A percentile compares a stretch with the other conserved stretches of the same genome.
These are phyloP conservation scores for Sebastes elongatus DNA, from an alignment of 2,797 vertebrate genomes.

Conservation along the genomic window DNA sequence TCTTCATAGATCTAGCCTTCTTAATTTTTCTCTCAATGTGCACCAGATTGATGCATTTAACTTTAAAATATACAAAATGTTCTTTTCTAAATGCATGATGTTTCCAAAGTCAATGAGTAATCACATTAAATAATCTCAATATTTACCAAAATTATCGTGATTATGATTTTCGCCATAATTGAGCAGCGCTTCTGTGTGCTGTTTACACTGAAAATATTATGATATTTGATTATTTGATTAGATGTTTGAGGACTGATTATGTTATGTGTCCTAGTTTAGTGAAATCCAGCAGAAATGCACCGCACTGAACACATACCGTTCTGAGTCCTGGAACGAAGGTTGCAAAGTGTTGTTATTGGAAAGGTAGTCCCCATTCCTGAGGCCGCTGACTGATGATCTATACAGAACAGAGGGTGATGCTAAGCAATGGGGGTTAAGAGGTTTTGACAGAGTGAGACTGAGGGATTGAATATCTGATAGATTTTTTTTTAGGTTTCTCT, in stretches of 20 bases:
- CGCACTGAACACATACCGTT: background rate
- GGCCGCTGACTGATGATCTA: background rate
- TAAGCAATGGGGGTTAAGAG: conserved; percentile 20
- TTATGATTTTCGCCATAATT: too few relatives aligned
- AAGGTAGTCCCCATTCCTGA: background rate
- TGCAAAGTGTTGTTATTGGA: background rate
- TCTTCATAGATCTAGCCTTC: too few relatives aligned
- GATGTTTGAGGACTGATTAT: background rate
- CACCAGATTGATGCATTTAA: too few relatives aligned
- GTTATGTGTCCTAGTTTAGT: background rate
- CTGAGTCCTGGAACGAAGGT: background rate
- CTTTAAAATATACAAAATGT: too few relatives aligned
- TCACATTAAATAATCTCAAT: too few relatives aligned
- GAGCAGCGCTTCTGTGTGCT: too few relatives aligned
- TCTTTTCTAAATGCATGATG: too few relatives aligned
- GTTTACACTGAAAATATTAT: background rate
- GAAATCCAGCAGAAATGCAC: background rate
- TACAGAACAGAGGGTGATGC: conserved; percentile 2
- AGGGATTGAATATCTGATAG: conserved; percentile 23
- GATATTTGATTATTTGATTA: background rate
- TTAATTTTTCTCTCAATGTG: too few relatives aligned
- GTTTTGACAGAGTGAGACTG: conserved; percentile 11
- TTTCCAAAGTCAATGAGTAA: too few relatives aligned
- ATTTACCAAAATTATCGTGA: too few relatives aligned
- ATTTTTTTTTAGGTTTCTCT: conserved; percentile 3